phyloP scores from a whole-genome alignment of 2,797 vertebrate species.

The Glyptemys insculpta region DNA sequence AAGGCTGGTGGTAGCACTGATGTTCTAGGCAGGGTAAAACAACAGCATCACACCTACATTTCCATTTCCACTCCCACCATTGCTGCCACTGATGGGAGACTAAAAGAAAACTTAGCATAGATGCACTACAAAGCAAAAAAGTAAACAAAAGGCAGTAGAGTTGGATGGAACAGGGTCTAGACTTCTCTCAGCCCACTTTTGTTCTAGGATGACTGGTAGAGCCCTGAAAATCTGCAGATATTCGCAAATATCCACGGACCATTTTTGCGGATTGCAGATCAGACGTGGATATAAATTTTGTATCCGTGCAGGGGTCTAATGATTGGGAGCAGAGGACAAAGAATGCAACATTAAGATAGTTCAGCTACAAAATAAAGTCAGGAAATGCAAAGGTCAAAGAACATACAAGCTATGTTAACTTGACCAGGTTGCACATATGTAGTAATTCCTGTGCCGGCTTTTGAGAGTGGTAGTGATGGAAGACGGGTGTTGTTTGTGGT shows the following conservation, averaged over 20 bases:
- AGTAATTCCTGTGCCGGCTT: not conserved
- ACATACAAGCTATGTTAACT: not conserved
- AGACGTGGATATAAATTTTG: too few species aligned
- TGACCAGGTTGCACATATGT: accelerated
- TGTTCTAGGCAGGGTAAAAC: not conserved
- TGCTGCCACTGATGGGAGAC: not conserved
- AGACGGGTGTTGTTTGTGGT: not conserved
- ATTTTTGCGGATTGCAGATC: too few species aligned
- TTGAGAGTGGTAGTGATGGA: not conserved
- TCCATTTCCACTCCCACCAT: accelerated
- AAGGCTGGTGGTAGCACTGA: not conserved
- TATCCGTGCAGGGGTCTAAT: too few species aligned
- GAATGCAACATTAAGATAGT: not conserved
- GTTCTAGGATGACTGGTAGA: accelerated
- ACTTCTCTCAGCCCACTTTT: not conserved
- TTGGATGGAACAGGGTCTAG: accelerated
- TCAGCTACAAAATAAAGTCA: not conserved
- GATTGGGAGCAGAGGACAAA: not conserved
- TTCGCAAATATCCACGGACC: too few species aligned
- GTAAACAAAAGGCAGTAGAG: not conserved
- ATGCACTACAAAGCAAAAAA: accelerated
- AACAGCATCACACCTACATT: constrained; percentile 11
- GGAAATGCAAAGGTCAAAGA: not conserved
- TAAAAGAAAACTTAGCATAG: not conserved
- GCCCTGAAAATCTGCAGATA: too few species aligned